Percentiles rank a stretch among this genome's conserved stretches.
Conservation (phyloP, 2,113 vertebrate species). For the Tor tambroides region DNA sequence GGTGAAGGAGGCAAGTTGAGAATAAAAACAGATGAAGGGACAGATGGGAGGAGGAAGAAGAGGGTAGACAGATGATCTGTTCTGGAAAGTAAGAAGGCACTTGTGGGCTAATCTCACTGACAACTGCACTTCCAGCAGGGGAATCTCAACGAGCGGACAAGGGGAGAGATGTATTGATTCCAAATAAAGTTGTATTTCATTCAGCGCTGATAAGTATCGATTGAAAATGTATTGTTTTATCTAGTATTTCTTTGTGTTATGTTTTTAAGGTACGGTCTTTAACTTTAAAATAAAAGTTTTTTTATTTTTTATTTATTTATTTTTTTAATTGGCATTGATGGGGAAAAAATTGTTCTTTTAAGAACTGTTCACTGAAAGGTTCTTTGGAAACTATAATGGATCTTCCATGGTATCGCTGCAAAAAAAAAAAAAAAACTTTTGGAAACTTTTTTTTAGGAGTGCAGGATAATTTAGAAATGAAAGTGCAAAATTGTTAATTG, state of each 20-base stretch:
- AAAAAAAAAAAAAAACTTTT: no score
- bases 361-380: no score
- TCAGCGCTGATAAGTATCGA: neutral
- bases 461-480: no score
- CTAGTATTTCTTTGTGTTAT: neutral
- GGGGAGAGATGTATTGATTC: neutral
- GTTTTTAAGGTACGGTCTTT: neutral
- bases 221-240: neutral
- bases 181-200: neutral
- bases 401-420: no score
- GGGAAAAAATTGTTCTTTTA: no score
- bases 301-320: no score
- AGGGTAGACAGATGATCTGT: conserved; percentile 27
- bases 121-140: neutral
- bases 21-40: conserved; percentile 18
- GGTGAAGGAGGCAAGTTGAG: neutral
- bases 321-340: no score
- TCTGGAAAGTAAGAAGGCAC: neutral
- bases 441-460: no score
- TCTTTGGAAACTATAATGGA: no score
- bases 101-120: conserved; percentile 6
- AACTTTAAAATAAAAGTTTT: no score
- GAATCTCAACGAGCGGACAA: neutral
- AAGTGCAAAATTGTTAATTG: no score
- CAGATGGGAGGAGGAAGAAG: conserved; percentile 37